Percentiles rank a stretch among this genome's conserved stretches.
Conservation (phyloP, 2,888 invertebrate species). For the Stictocephala bisonia region DNA sequence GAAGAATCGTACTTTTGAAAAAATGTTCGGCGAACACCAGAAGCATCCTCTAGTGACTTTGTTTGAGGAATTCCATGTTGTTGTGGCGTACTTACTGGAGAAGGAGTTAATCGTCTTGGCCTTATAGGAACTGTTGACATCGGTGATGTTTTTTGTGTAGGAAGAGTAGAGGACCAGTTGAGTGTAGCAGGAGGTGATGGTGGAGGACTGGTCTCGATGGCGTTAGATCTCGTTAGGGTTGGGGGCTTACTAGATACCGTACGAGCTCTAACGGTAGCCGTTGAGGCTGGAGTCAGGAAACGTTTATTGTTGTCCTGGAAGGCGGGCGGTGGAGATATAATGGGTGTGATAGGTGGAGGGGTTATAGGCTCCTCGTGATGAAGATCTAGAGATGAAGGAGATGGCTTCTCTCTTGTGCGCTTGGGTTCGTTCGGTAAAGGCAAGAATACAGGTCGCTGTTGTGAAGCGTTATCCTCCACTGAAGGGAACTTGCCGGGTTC, state of each 20-base stretch:
- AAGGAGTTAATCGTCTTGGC: conserved; percentile 59
- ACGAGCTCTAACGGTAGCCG: conserved; percentile 60
- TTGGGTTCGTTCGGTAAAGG: conserved; percentile 62
- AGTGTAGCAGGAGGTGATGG: conserved; percentile 65
- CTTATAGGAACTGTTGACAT: conserved; percentile 60
- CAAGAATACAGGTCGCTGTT: conserved; percentile 61
- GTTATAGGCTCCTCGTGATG: conserved; percentile 64
- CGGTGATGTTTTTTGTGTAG: conserved; percentile 54
- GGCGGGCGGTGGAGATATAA: conserved; percentile 77
- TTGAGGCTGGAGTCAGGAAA: conserved; percentile 48
- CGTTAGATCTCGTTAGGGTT: conserved; percentile 65
- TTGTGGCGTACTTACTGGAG: conserved; percentile 56
- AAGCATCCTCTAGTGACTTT: conserved; percentile 68
- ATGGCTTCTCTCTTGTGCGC: conserved; percentile 58
- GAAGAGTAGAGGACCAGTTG: conserved; percentile 62
- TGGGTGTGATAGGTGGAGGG: conserved; percentile 75
- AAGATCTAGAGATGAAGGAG: conserved; percentile 52
- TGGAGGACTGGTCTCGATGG: conserved; percentile 69
- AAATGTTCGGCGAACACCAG: conserved; percentile 69
- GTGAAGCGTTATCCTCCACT: conserved; percentile 25
- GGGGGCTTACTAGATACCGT: conserved; percentile 64
- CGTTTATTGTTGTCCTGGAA: conserved; percentile 70
- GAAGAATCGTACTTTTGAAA: conserved; percentile 70
- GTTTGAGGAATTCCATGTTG: conserved; percentile 65
- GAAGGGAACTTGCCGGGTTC: conserved; percentile 61